A percentile compares a stretch with the other conserved stretches of the same genome.
Conservation (phyloP, 2,888 invertebrate species). For the Cylloceria caligata region DNA sequence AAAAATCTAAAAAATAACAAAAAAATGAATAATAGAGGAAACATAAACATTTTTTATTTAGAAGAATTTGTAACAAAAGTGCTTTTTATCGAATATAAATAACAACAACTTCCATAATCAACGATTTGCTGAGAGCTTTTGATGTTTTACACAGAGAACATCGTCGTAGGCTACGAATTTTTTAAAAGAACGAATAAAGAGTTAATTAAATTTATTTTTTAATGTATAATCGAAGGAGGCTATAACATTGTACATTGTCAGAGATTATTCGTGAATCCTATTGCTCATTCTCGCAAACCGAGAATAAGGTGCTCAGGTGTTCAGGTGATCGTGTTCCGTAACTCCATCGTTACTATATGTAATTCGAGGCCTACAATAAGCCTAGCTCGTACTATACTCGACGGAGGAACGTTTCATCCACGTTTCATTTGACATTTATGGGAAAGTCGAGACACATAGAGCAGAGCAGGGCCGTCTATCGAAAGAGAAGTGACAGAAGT, state of each 20-base stretch:
- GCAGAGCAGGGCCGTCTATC: constrained; percentile 1
- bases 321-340: constrained; percentile 63
- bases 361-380: constrained; percentile 59
- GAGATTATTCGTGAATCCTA: constrained; percentile 58
- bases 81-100: too few relatives aligned
- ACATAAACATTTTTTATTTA: too few relatives aligned
- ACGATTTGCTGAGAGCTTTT: too few relatives aligned
- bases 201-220: neutral
- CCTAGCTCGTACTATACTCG: neutral
- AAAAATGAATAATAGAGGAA: too few relatives aligned
- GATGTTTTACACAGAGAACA: too few relatives aligned
- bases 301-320: constrained; percentile 44
- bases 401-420: constrained; percentile 32
- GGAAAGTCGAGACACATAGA: constrained; percentile 38
- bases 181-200: neutral
- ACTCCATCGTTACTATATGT: constrained; percentile 57
- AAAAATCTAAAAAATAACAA: too few relatives aligned
- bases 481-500: constrained; percentile 3
- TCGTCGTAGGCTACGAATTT: too few relatives aligned
- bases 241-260: constrained; percentile 42
- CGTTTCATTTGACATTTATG: constrained; percentile 61
- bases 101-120: too few relatives aligned
- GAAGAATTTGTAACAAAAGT: too few relatives aligned
- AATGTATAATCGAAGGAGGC: too few relatives aligned
- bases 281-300: constrained; percentile 45